Base-by-base conservation (phyloP, 2,797 vertebrate species). In the Sitta carolinensis region DNA sequence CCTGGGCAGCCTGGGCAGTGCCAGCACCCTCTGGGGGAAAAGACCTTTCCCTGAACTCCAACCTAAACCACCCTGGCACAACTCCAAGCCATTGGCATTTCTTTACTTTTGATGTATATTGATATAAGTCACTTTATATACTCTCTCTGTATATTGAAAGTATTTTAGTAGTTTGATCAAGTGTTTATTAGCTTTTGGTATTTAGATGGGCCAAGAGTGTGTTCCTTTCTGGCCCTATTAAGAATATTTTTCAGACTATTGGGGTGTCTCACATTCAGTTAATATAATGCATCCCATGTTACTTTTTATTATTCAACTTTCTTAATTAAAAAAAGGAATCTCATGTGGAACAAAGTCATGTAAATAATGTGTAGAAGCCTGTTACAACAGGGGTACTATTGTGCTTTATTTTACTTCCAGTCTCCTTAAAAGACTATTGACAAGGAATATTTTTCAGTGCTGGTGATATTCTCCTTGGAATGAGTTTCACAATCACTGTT, bases 41-140 rank as follows among this genome's bases (percentile, higher is more conserved):
- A 51, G 5, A 52, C 52, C 25, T 47, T 80, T 9, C 3, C 42
- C n/a, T 66, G 14, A 47, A 1, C 2, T 17, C 14, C 54, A 0
- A 0, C n/a, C 20, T 3, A 0, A 30, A 0, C 22, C 29, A 26
- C 2, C n/a, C 29, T 66, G 40, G 5, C 9, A 16, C 20, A 40
- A 4, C 21, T 40, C 30, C 20, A 42, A 22, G 26, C 30, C 34
- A 23, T 7, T 67, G 30, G 3, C 23, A 20, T 66, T 90, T 82
- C 23, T 26, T 67, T 52, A 30, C 54, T 0, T 0, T 58, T 63
- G 14, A 43, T 42, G 5, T 63, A 1, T 63, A 22, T 59, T 2
- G 4, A 2, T 54, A 14, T 5, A 12, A 3, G 1, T 74, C 27
- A 20, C 48, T 51, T 72, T 9, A 16, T 21, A 12, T 68, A 40